These are phyloP conservation scores for Subanguina moxae DNA, from an alignment of 1,140 invertebrate genomes.

Conservation along the genomic window DNA sequence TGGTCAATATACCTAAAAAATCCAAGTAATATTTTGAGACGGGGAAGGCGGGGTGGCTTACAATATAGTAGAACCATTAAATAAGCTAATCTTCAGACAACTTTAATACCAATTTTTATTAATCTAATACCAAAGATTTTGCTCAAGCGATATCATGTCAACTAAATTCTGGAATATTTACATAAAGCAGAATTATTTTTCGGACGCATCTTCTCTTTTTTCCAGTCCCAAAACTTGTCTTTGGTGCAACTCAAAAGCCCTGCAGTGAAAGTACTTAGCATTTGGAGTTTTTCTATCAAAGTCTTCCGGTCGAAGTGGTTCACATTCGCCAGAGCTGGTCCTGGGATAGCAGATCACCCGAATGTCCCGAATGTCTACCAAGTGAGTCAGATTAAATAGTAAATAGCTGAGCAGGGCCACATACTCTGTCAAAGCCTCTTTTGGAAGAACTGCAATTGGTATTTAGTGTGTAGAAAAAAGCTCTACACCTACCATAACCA, in stretches of 20 bases:
- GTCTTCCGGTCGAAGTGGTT: constrained; percentile 49
- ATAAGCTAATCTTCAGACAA: too few relatives aligned
- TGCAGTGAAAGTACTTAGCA: constrained; percentile 55
- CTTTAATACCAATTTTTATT: too few relatives aligned
- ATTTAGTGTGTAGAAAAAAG: too few relatives aligned
- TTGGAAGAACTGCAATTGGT: constrained; percentile 36
- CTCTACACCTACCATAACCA: constrained; percentile 48
- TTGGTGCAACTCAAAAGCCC: constrained; percentile 51
- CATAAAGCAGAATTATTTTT: too few relatives aligned
- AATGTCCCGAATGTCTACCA: constrained; percentile 49
- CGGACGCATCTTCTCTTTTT: too few relatives aligned
- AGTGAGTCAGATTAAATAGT: constrained; percentile 39
- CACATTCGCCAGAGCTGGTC: constrained; percentile 58
- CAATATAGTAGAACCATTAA: too few relatives aligned
- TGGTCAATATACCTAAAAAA: too few relatives aligned
- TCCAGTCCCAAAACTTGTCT: constrained; percentile 3
- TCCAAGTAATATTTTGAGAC: too few relatives aligned
- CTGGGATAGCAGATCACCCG: constrained; percentile 56
- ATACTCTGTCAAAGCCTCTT: constrained; percentile 51
- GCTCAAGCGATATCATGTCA: too few relatives aligned
- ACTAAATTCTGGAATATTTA: too few relatives aligned
- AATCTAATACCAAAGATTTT: too few relatives aligned
- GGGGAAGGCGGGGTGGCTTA: too few relatives aligned
- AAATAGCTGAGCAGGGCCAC: constrained; percentile 45
- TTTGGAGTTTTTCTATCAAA: constrained; percentile 33